Evolutionary conservation across 2,888 invertebrate genomes (phyloP).

Genomic region (Pilophorus perplexus): DNA sequence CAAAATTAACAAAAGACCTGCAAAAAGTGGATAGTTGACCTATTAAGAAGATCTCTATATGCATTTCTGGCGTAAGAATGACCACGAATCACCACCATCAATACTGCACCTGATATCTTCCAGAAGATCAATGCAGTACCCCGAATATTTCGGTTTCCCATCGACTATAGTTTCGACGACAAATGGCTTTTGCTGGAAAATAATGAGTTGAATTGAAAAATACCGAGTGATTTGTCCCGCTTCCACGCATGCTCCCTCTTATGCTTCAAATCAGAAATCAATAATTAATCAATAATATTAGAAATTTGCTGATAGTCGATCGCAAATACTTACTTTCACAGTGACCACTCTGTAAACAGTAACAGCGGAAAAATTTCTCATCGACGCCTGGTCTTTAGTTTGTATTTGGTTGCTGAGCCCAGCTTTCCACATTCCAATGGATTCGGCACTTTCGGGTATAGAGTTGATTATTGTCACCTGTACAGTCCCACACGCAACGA

Average conservation of each 20-base stretch:
- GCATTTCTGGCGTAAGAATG: no score
- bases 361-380: constrained; percentile 74
- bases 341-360: constrained; percentile 84
- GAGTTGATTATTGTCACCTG: constrained; percentile 67
- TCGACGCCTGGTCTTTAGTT: constrained; percentile 63
- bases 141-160: constrained; percentile 55
- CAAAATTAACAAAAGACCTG: constrained; percentile 79
- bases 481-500: no score
- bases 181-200: constrained; percentile 75
- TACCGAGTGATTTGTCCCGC: no score
- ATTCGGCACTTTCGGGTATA: constrained; percentile 67
- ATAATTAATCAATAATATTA: neutral
- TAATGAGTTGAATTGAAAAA: no score
- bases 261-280: no score
- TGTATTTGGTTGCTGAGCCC: constrained; percentile 67
- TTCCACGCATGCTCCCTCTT: no score
- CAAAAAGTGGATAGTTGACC: no score
- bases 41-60: no score
- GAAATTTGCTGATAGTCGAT: neutral
- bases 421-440: constrained; percentile 74
- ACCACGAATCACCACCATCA: no score
- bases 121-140: constrained; percentile 93
- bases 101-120: constrained; percentile 65
- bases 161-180: constrained; percentile 65
- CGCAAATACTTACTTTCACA: constrained; percentile 62